Evolutionary conservation across 2,797 vertebrate species (phyloP).

Genomic region (Parambassis ranga): DNA sequence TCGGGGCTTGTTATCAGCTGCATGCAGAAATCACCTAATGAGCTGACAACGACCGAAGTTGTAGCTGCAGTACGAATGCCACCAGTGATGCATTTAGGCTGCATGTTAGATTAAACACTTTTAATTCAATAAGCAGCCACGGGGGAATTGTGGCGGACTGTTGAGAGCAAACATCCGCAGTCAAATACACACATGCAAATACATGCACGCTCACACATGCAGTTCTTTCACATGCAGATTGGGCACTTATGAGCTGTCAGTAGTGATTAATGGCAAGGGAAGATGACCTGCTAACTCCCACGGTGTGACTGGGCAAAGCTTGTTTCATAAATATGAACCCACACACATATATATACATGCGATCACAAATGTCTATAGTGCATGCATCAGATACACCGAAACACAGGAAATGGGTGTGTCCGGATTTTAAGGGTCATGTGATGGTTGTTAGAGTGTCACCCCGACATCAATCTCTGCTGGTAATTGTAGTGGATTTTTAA

Average conservation of each 20-base stretch:
- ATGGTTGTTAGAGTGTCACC: conserved; percentile 42
- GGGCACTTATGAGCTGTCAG: conserved; percentile 71
- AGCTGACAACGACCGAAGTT: conserved; percentile 9
- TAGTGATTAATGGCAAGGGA: conserved; percentile 77
- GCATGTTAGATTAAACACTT: conserved; percentile 25
- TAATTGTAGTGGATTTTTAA: conserved; percentile 37
- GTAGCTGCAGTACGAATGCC: conserved; percentile 22
- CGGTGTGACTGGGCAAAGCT: conserved; percentile 60
- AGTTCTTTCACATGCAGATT: conserved; percentile 79
- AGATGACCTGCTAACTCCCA: conserved; percentile 77
- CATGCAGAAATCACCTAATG: conserved; percentile 1
- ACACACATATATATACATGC: conserved; percentile 8
- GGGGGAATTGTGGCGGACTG: conserved; percentile 23
- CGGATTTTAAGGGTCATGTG: conserved; percentile 54
- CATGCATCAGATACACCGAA: conserved; percentile 18
- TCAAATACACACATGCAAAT: conserved; percentile 41
- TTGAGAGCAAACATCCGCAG: conserved; percentile 3
- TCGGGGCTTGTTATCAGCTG: background rate
- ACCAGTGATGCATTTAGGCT: conserved; percentile 24
- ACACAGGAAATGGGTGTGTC: conserved; percentile 65
- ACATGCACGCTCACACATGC: conserved; percentile 21
- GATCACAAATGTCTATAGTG: background rate
- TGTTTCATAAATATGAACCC: conserved; percentile 53
- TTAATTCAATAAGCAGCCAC: conserved; percentile 49
- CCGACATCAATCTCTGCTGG: conserved; percentile 44